A percentile compares a stretch with the other conserved stretches of the same genome.
Conservation (phyloP, 2,888 invertebrate species). For the Petrolisthes manimaculis region DNA sequence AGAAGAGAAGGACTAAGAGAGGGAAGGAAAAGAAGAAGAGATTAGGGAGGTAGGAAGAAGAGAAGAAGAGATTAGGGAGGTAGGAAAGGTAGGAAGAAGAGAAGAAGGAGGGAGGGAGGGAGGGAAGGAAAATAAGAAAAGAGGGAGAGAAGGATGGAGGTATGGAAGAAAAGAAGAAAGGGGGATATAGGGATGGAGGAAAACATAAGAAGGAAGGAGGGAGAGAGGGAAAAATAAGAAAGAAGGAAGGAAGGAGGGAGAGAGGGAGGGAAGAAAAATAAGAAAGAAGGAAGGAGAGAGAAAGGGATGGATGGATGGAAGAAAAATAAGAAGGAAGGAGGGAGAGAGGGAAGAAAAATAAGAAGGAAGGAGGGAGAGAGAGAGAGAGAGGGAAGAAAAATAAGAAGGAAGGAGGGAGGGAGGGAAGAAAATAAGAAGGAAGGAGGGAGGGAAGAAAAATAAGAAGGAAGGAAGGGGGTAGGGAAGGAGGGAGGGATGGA, state of each 20-base stretch:
- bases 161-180: not conserved
- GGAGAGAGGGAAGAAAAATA: not conserved
- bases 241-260: not conserved
- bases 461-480: not conserved
- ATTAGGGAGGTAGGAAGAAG: not conserved
- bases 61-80: not conserved
- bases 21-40: no score
- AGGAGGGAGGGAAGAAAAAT: slow-evolving; percentile 4
- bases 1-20: not conserved
- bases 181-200: not conserved
- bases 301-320: not conserved
- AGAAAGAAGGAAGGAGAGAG: not conserved
- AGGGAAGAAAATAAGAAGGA: not conserved
- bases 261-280: not conserved
- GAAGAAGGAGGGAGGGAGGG: not conserved
- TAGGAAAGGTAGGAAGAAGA: not conserved
- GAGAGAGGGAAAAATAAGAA: not conserved
- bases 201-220: not conserved
- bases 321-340: not conserved
- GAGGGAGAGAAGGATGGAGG: not conserved
- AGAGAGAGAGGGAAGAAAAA: not conserved
- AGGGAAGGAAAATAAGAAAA: not conserved
- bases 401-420: slow-evolving; percentile 8
- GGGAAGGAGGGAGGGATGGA: not conserved
- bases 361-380: not conserved